Conservation (phyloP, 2,113 vertebrate species). For the Dipodomys ordii region DNA sequence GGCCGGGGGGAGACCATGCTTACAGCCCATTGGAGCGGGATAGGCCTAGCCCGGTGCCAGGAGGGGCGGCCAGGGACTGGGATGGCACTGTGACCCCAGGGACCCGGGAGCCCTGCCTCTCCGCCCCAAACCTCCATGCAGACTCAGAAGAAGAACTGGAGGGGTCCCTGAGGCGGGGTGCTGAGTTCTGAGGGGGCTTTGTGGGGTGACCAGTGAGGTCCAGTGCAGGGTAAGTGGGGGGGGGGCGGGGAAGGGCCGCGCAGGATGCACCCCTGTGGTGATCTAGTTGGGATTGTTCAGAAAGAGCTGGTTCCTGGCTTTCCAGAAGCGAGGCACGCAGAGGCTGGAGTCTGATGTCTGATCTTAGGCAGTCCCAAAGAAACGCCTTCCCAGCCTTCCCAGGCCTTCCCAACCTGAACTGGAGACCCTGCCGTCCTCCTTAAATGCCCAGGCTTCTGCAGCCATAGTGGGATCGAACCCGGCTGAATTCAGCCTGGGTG, state of each 20-base stretch:
- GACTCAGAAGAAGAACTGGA: not conserved
- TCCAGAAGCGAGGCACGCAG: not conserved
- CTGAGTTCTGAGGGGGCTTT: not conserved
- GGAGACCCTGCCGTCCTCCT: slow-evolving; percentile 24
- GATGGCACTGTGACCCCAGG: slow-evolving; percentile 15
- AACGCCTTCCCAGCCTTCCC: slow-evolving; percentile 38
- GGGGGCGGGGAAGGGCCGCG: too few species aligned
- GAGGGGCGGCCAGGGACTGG: not conserved
- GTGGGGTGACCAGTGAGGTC: not conserved
- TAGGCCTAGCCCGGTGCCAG: not conserved
- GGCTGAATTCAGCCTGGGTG: too few species aligned
- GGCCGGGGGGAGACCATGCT: not conserved
- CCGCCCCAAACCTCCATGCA: not conserved
- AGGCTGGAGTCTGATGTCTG: not conserved
- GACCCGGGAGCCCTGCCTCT: not conserved
- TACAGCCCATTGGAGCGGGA: not conserved
- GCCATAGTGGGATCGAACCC: not conserved
- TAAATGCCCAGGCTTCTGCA: slow-evolving; percentile 43
- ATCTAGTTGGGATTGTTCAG: not conserved
- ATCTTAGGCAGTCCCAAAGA: not conserved
- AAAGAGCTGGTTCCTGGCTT: not conserved
- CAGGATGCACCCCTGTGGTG: not conserved
- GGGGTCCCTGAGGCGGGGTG: not conserved
- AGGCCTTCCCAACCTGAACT: not conserved
- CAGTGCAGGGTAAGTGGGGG: not conserved